Percentiles rank a stretch among this genome's conserved stretches.
phyloP scores from a whole-genome alignment of 1,140 invertebrate genomes.

The Penaeus japonicus region DNA sequence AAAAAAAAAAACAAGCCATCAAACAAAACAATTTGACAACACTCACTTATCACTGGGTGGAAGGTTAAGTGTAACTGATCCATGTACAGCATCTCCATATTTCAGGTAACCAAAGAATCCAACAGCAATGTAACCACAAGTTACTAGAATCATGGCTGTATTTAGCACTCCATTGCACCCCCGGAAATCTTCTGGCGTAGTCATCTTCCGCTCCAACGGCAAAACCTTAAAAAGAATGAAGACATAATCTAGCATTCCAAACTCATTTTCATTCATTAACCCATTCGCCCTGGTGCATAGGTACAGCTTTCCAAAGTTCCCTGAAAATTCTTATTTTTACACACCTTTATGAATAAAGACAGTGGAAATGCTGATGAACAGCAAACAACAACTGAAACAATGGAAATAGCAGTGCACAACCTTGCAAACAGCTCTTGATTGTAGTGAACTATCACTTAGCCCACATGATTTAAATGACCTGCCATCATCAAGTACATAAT shows the following conservation, averaged over 20 bases:
- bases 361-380: too few relatives aligned
- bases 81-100: slow-evolving; percentile 80
- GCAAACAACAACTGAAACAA: too few relatives aligned
- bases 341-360: too few relatives aligned
- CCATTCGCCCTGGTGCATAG: too few relatives aligned
- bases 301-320: too few relatives aligned
- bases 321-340: too few relatives aligned
- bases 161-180: slow-evolving; percentile 86
- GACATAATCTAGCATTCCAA: not conserved
- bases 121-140: slow-evolving; percentile 80
- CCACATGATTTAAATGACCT: too few relatives aligned
- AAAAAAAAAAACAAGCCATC: slow-evolving; percentile 18
- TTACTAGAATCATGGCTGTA: slow-evolving; percentile 86
- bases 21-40: slow-evolving; percentile 18
- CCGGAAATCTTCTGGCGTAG: slow-evolving; percentile 80
- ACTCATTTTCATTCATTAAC: not conserved
- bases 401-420: too few relatives aligned
- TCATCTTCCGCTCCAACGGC: slow-evolving; percentile 91
- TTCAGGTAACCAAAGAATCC: slow-evolving; percentile 92
- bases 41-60: slow-evolving; percentile 77
- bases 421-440: too few relatives aligned
- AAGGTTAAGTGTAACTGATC: slow-evolving; percentile 86
- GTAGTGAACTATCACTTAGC: too few relatives aligned
- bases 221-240: slow-evolving; percentile 69
- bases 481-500: too few relatives aligned